Evolutionary conservation across 2,113 vertebrate species (phyloP), one percentile per base, ranked within the genome.

Genomic region (Budorcas taxicolor): DNA sequence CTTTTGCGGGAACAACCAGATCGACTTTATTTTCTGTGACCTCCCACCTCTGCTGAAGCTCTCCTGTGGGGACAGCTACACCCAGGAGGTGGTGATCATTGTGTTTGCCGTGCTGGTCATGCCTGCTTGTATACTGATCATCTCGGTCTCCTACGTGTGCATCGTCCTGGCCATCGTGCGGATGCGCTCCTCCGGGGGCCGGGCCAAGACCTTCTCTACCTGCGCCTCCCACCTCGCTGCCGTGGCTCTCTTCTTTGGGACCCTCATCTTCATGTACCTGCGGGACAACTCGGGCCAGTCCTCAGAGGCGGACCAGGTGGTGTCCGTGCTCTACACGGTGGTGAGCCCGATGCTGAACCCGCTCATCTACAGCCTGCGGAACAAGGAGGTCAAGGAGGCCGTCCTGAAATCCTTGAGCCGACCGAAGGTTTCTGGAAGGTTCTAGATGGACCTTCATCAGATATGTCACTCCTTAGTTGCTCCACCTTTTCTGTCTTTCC

Each of bases 281-380:
- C 25, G 97, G 27, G 95, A 89, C 36, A 97, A 95, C 19, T 60
- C 95, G 1, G 95, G 83, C 53, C 92, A 88, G 60, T 87, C 90
- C 0, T 95, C 74, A 0, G 90, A 87, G 29, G 86, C 25, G 4
- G 96, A 97, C 23, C 50, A 40, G 7, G 95, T 93, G n/a, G 78
- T 96, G 33, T 98, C 98, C 0, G 86, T 98, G 86, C 86, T 98
- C 6, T 98, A 98, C 31, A 97, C 98, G 0, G 92, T 97, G 64
- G 94, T 98, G 64, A 97, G 97, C 9, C 98, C 98, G 0, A 96
- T 97, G 98, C 43, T 98, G 95, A 98, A 98, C 74, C 98, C 98
- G 29, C 15, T 98, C 29, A 98, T 98, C 57, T 98, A 98, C 3
- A 98, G 98, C 40, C 91, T 98, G 83, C 96, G 98, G 78, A 98